Base-by-base conservation (phyloP, 2,797 vertebrate species). In the Halcyon badia region DNA sequence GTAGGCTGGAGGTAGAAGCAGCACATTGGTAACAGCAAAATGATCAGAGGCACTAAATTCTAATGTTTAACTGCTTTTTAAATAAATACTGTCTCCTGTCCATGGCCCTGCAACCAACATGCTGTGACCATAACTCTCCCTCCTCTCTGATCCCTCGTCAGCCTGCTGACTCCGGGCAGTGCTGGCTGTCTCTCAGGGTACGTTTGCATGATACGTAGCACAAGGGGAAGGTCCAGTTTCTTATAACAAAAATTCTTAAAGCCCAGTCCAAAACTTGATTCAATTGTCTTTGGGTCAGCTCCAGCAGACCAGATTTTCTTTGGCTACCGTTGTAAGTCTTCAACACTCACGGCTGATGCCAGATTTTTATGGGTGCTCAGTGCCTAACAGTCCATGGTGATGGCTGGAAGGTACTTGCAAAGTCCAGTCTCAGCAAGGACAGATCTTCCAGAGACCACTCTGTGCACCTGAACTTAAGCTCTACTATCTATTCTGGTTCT, bases 281-380 rank as follows among this genome's bases (percentile, higher is more conserved):
- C 60, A 69, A 0, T 64, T 11, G 30, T 41, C 68, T 92, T 93
- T 89, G 86, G 44, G 49, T 42, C 48, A 85, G n/a, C 39, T 87
- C 70, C 88, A 93, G 33, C 37, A 73, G 49, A 58, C 9, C 78
- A 83, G 81, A 93, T 89, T 89, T 96, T 87, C 64, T 95, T 87
- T 92, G 81, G 75, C 75, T 95, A 24, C 5, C 1, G 73, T 73
- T 89, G 6, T 46, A 71, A 33, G 31, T 46, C 81, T 82, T 83
- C n/a, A 58, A 73, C 75, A 87, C 62, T 75, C 62, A 28, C 8
- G n/a, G 68, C 1, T 73, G 42, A 70, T 64, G 75, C 68, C 90
- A 85, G 68, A 26, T 57, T 90, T 93, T 84, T 89, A n/a, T 80
- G 64, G 66, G 21, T 90, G 62, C 37, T 71, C 0, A 0, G 73